phyloP scores from a whole-genome alignment of 2,797 vertebrate species.

The Enteromius unitaeniatus region DNA sequence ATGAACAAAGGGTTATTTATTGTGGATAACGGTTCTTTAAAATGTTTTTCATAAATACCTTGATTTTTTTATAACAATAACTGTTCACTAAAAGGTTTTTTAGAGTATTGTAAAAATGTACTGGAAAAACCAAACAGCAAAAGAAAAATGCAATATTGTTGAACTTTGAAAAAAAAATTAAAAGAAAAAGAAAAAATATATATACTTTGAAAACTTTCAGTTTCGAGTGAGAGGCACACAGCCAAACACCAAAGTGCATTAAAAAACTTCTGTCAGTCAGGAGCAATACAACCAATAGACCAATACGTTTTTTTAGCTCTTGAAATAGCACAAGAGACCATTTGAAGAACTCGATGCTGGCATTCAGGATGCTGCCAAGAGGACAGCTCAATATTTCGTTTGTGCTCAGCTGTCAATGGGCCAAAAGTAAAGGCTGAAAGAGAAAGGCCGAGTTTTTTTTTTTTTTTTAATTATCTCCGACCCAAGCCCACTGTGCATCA shows the following conservation, averaged over 20 bases:
- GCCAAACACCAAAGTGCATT: conserved; percentile 16
- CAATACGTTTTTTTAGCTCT: conserved; percentile 43
- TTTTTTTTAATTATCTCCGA: conserved; percentile 96
- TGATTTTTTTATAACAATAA: neutral
- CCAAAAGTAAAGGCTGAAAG: conserved; percentile 78
- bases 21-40: neutral
- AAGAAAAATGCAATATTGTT: neutral
- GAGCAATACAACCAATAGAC: conserved; percentile 28
- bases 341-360: conserved; percentile 67
- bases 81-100: neutral
- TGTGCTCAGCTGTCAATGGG: conserved; percentile 78
- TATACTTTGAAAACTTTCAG: neutral
- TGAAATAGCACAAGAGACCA: conserved; percentile 67
- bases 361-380: conserved; percentile 71
- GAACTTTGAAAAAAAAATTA: neutral
- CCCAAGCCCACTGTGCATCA: conserved; percentile 98
- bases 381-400: conserved; percentile 83
- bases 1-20: neutral
- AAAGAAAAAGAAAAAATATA: neutral
- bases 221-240: conserved; percentile 15
- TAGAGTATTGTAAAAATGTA: neutral
- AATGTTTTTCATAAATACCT: neutral
- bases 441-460: conserved; percentile 73
- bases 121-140: neutral
- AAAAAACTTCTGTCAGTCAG: conserved; percentile 45